Conservation (phyloP, 2,113 vertebrate genomes). For the Athene noctua region DNA sequence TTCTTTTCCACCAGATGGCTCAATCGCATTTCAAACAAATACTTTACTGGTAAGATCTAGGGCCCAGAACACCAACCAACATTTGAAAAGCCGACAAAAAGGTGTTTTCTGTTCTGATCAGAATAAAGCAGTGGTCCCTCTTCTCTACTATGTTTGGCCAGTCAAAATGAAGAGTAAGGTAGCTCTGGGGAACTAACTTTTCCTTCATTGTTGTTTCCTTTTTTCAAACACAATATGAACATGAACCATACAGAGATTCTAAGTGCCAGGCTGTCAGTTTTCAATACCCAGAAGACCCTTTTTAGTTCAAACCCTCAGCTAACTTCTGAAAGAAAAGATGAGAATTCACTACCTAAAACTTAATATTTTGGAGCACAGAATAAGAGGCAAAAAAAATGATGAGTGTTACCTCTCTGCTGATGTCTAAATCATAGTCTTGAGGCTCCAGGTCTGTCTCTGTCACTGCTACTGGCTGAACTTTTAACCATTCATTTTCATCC, state of each 20-base stretch:
- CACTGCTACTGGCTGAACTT: slow-evolving; percentile 73
- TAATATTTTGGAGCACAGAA: not conserved
- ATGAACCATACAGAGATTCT: not conserved
- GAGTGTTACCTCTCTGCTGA: slow-evolving; percentile 88
- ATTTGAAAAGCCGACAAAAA: not conserved
- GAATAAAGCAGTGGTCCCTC: not conserved
- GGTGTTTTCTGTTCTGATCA: not conserved
- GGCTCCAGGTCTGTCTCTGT: slow-evolving; percentile 88
- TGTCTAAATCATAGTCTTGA: slow-evolving; percentile 91
- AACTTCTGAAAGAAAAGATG: not conserved
- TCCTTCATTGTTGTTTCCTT: not conserved
- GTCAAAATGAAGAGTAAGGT: not conserved
- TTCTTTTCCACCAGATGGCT: slow-evolving; percentile 63
- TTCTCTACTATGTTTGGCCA: not conserved
- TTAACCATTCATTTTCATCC: slow-evolving; percentile 88
- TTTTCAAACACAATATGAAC: not conserved
- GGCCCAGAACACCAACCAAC: not conserved
- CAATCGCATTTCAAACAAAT: slow-evolving; percentile 22
- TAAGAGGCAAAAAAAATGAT: not conserved
- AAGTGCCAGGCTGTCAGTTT: not conserved
- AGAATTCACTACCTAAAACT: not conserved
- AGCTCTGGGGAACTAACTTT: not conserved
- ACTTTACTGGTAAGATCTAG: rapidly evolving
- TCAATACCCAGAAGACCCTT: not conserved
- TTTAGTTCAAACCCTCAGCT: not conserved